phyloP scores from a whole-genome alignment of 2,113 vertebrate species.

The Phaethon lepturus region DNA sequence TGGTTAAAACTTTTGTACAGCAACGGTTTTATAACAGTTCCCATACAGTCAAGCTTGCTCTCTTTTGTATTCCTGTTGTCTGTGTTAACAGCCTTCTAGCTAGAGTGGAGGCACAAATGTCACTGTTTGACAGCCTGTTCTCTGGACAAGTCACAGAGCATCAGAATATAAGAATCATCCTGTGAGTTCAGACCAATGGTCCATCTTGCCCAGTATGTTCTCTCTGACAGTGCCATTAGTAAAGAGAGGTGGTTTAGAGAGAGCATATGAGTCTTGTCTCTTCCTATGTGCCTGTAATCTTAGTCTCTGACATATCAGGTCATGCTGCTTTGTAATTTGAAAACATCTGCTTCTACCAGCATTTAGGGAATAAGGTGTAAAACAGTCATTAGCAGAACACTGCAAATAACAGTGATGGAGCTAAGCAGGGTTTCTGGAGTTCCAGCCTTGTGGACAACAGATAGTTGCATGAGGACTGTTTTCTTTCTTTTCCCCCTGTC shows the following conservation, averaged over 20 bases:
- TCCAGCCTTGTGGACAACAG: background rate
- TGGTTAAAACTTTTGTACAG: background rate
- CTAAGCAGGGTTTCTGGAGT: background rate
- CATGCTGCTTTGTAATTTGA: background rate
- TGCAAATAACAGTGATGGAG: background rate
- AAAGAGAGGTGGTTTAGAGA: background rate
- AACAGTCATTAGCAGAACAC: background rate
- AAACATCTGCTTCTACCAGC: background rate
- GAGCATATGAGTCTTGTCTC: background rate
- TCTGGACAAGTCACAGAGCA: background rate
- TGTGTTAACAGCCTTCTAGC: background rate
- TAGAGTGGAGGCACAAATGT: background rate
- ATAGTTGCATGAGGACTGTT: background rate
- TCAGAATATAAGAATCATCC: background rate
- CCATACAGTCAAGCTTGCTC: background rate
- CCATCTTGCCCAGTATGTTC: background rate
- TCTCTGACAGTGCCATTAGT: background rate
- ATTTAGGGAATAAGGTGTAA: background rate
- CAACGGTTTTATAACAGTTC: background rate
- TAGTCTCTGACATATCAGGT: background rate
- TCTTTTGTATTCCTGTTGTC: background rate
- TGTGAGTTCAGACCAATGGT: background rate
- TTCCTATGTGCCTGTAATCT: background rate
- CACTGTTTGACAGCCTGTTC: background rate
- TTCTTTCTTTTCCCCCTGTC: background rate